Evolutionary conservation across 2,113 vertebrate genomes (phyloP).

Genomic region (Synodontis membranacea): DNA sequence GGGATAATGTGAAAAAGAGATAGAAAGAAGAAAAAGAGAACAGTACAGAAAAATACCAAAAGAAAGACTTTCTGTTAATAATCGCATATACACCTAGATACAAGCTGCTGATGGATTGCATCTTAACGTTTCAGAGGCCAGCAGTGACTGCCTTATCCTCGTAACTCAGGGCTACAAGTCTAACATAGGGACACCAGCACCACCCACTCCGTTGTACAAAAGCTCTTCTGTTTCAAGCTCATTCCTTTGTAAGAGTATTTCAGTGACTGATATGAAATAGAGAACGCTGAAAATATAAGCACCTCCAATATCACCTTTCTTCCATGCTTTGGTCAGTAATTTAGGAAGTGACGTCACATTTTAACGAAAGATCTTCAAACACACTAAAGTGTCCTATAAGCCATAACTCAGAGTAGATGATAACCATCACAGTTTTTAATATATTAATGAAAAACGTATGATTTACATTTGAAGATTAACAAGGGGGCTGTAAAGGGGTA

Average conservation of each 20-base stretch:
- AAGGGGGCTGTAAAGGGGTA: neutral
- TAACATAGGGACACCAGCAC: neutral
- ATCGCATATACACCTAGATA: conserved; percentile 5
- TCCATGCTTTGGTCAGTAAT: neutral
- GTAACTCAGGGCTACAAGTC: conserved; percentile 23
- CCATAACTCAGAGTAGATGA: neutral
- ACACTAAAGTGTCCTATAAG: neutral
- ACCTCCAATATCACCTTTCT: neutral
- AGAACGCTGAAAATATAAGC: conserved; percentile 3
- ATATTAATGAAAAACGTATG: neutral
- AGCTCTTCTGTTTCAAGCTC: conserved; percentile 41
- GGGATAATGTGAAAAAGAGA: neutral
- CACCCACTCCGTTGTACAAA: conserved; percentile 42
- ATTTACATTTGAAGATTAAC: neutral
- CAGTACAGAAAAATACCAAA: neutral
- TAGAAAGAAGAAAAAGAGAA: neutral
- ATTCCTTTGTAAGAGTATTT: conserved; percentile 26
- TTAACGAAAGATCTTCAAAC: neutral
- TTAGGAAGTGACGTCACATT: neutral
- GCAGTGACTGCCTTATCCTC: conserved; percentile 19
- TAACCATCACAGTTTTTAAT: neutral
- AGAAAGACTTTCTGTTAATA: neutral
- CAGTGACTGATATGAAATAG: conserved; percentile 5
- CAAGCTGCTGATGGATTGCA: conserved; percentile 24
- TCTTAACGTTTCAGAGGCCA: conserved; percentile 15